A percentile compares a stretch with the other conserved stretches of the same genome.
Conservation (phyloP, 2,888 invertebrate genomes). For the Ramazzottius varieornatus region DNA sequence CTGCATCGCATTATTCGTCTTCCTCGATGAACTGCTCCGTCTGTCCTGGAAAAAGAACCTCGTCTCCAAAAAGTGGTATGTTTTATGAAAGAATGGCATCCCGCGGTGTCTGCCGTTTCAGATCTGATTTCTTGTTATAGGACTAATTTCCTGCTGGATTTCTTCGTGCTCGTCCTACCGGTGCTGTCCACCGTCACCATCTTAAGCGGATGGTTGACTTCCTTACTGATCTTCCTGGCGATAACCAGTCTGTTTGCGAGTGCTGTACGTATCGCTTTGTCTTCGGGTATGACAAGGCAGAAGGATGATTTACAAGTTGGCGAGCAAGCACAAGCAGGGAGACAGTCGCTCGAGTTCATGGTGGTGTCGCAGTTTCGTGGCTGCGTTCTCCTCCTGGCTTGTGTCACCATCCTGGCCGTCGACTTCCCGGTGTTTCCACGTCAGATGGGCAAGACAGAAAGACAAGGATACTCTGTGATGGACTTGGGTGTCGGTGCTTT, state of each 20-base stretch:
- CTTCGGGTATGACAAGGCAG: not conserved
- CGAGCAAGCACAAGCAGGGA: no score
- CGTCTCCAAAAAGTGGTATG: not conserved
- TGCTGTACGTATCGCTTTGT: no score
- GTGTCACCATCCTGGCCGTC: conserved; percentile 63
- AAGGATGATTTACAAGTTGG: no score
- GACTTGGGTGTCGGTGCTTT: conserved; percentile 78
- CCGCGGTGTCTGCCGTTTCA: not conserved
- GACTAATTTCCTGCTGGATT: not conserved
- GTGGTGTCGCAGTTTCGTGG: conserved; percentile 13
- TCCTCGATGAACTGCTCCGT: not conserved
- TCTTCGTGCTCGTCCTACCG: not conserved
- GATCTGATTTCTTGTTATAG: no score
- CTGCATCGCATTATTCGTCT: not conserved
- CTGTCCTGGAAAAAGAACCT: not conserved
- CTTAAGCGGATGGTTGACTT: no score
- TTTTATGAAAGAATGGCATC: not conserved
- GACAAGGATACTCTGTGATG: conserved; percentile 65
- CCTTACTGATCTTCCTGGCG: no score
- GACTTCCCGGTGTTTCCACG: conserved; percentile 68
- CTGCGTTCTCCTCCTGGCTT: conserved; percentile 39
- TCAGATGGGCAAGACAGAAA: conserved; percentile 58
- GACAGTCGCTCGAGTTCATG: not conserved
- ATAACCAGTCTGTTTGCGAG: no score
- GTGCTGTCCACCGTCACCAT: not conserved